Percentiles rank a stretch among this genome's conserved stretches.
Conservation (phyloP, 2,113 vertebrate genomes). For the Triplophysa rosa region DNA sequence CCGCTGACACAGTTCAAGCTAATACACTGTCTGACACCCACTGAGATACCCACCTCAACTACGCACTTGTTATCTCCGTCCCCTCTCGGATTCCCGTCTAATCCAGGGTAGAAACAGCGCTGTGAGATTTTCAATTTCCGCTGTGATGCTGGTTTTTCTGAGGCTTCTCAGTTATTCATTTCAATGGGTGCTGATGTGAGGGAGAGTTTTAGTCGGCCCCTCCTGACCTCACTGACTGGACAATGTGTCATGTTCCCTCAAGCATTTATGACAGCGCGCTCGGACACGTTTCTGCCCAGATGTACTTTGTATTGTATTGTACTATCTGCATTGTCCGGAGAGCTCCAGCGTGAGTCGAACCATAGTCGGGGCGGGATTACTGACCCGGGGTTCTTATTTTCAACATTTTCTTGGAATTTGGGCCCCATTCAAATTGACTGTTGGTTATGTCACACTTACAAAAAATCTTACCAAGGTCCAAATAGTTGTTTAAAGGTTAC, state of each 20-base stretch:
- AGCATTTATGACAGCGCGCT: background rate
- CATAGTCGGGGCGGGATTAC: too few relatives aligned
- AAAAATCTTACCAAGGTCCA: too few relatives aligned
- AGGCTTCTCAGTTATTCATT: constrained; percentile 12
- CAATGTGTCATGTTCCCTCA: background rate
- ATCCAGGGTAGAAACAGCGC: background rate
- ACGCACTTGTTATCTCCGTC: background rate
- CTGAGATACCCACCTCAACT: background rate
- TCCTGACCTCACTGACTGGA: background rate
- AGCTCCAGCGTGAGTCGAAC: background rate
- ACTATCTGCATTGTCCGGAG: background rate
- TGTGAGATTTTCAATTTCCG: constrained; percentile 12
- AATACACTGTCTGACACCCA: background rate
- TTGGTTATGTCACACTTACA: too few relatives aligned
- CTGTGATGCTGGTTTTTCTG: constrained; percentile 4
- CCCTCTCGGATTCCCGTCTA: background rate
- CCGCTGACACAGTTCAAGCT: background rate
- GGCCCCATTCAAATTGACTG: too few relatives aligned
- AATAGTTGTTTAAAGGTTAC: too few relatives aligned
- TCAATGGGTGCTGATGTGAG: background rate
- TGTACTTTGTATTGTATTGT: background rate
- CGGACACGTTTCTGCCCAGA: background rate
- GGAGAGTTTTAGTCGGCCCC: background rate
- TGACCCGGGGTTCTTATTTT: too few relatives aligned
- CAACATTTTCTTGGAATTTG: too few relatives aligned